Percentiles rank a stretch among this genome's conserved stretches.
Conservation (phyloP, 2,797 vertebrate genomes). For the Sebastes taczanowskii region DNA sequence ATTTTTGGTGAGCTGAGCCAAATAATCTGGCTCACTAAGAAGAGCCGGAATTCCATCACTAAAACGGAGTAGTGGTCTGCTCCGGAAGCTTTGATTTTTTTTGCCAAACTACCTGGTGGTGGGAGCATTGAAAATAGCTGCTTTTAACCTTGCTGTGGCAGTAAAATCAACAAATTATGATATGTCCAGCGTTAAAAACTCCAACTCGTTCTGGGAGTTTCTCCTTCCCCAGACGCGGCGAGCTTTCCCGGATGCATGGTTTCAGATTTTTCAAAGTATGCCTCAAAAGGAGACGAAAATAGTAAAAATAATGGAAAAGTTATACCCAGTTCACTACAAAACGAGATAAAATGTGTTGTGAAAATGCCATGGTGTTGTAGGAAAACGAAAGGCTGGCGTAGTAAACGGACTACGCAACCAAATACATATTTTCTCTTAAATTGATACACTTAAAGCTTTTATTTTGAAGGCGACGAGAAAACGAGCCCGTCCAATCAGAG, state of each 20-base stretch:
- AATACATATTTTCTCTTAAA: neutral
- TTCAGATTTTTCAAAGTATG: neutral
- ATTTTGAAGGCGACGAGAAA: conserved; percentile 47
- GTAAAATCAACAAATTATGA: neutral
- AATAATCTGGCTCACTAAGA: no score
- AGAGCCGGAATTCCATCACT: no score
- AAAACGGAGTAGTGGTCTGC: fast-evolving
- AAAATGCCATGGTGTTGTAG: fast-evolving
- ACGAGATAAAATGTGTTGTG: fast-evolving
- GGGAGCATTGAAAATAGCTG: neutral
- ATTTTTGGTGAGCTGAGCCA: no score
- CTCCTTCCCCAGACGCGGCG: neutral
- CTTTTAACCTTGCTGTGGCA: neutral
- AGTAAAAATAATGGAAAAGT: neutral
- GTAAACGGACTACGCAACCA: neutral
- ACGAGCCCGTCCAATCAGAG: conserved; percentile 63
- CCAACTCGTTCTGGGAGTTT: neutral
- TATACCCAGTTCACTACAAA: neutral
- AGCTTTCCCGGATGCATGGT: neutral
- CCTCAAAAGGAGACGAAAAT: neutral
- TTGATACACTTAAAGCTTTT: neutral
- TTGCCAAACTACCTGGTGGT: neutral
- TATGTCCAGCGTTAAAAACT: neutral
- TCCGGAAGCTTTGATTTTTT: conserved; percentile 22
- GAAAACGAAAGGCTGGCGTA: fast-evolving